Percentiles rank a stretch among this genome's conserved stretches.
Evolutionary conservation across 2,797 vertebrate species (phyloP).

Genomic region (Microctenopoma lineatum): DNA sequence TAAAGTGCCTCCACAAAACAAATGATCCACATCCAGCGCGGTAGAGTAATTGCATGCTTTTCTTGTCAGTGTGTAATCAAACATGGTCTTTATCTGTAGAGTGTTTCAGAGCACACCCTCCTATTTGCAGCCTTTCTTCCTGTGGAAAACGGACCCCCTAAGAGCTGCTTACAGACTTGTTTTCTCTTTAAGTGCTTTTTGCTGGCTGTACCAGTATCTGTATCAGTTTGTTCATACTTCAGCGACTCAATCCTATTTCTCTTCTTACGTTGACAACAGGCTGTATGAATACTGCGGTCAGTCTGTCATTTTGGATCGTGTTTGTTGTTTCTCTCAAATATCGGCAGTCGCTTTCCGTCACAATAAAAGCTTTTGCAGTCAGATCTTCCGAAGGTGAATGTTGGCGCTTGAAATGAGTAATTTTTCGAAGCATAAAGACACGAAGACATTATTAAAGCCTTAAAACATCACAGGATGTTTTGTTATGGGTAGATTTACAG

Average conservation of each 20-base stretch:
- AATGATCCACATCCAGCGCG: constrained; percentile 17
- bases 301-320: constrained; percentile 27
- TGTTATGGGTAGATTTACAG: constrained; percentile 6
- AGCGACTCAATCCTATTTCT: constrained; percentile 46
- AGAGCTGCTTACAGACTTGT: constrained; percentile 50
- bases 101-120: constrained; percentile 53
- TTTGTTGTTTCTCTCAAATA: constrained; percentile 20
- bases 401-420: constrained; percentile 7
- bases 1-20: constrained; percentile 34
- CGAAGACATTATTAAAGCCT: constrained; percentile 8
- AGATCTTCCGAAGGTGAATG: constrained; percentile 8
- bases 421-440: constrained; percentile 4
- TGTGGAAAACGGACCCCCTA: constrained; percentile 42
- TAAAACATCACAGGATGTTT: constrained; percentile 9
- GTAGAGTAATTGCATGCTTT: constrained; percentile 63
- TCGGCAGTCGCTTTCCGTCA: constrained; percentile 11
- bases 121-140: constrained; percentile 62
- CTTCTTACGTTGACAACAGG: constrained; percentile 45
- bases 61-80: constrained; percentile 66
- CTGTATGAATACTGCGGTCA: constrained; percentile 40
- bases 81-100: constrained; percentile 55
- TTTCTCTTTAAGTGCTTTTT: constrained; percentile 59
- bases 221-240: constrained; percentile 54
- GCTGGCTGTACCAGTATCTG: constrained; percentile 48
- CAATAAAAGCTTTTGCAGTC: constrained; percentile 18